phyloP scores from a whole-genome alignment of 2,888 invertebrate species.

The Emmelina monodactyla region DNA sequence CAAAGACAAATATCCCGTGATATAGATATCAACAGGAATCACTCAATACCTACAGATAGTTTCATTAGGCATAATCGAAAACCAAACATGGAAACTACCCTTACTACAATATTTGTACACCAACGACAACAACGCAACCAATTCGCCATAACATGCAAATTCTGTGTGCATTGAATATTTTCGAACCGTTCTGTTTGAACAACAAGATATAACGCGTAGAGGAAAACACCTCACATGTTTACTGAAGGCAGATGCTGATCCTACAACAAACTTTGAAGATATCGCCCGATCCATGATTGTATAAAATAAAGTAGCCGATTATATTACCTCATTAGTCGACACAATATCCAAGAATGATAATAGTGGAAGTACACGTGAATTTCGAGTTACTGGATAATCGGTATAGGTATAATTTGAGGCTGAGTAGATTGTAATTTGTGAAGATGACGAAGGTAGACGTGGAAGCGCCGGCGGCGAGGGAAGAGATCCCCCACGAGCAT shows the following conservation, averaged over 20 bases:
- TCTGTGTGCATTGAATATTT: too few relatives aligned
- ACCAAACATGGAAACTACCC: too few relatives aligned
- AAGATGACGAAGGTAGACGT: conserved; percentile 32
- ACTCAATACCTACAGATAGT: too few relatives aligned
- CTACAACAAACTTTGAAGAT: conserved; percentile 9
- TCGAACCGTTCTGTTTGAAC: conserved; percentile 12
- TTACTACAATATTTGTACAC: too few relatives aligned
- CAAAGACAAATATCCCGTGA: too few relatives aligned
- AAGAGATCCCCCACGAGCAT: conserved; percentile 49
- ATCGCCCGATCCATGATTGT: conserved; percentile 3
- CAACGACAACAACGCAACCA: too few relatives aligned
- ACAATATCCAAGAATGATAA: not conserved
- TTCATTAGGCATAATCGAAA: too few relatives aligned
- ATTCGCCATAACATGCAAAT: too few relatives aligned
- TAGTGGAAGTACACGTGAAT: not conserved
- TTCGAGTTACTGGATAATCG: not conserved
- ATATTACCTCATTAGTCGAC: conserved; percentile 5
- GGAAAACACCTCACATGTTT: conserved; percentile 4
- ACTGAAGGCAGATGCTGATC: conserved; percentile 4
- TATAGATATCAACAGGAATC: too few relatives aligned
- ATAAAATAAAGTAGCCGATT: conserved; percentile 4
- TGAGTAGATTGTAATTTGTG: not conserved
- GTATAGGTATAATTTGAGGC: not conserved
- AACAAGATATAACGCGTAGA: conserved; percentile 11
- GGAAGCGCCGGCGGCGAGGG: conserved; percentile 24